Evolutionary conservation across 2,113 vertebrate species (phyloP), one percentile per base, ranked within the genome.

Genomic region (Alectura lathami): DNA sequence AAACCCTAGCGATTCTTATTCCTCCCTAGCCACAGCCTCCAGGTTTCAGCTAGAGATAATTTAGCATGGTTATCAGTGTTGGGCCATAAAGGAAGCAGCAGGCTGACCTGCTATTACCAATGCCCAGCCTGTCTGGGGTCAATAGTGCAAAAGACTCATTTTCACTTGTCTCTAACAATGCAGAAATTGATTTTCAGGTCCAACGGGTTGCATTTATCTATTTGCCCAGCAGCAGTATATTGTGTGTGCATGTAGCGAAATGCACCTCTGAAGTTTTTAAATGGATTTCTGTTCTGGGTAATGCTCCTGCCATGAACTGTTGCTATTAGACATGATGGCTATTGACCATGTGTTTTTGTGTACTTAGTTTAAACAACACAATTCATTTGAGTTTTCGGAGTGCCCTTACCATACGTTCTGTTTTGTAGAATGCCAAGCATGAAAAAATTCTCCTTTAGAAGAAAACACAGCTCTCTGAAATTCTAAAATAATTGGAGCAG

Each of bases 1-100:
- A 95, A 96, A 76, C n/a, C 26, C 67, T 91, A 6, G 10, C 4
- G 40, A 78, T 84, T 90, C 88, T 96, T 89, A 91, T 91, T 78
- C 36, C 50, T 27, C 72, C 20, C 51, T 67, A 56, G 23, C 29
- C 93, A 57, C 26, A 84, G 11, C 21, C 29, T 29, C 85, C 95
- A 95, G 95, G 77, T 93, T 97, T 94, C 74, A 42, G 88, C 30
- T 68, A 59, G 77, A 96, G 96, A 97, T 96, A 97, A 95, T 90
- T 83, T 76, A 38, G 42, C 56, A 51, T 23, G 24, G 63, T 94
- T 96, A 95, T 89, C 86, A 53, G 84, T 1, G 2, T 86, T 62
- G 38, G 17, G 50, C 88, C 89, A 90, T 85, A 86, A 63, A 91
- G 95, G 88, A 96, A 93, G 89, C 69, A 47, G 73, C 73, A 53